Evolutionary conservation across 2,797 vertebrate species (phyloP).

Genomic region (Cynopterus sphinx): DNA sequence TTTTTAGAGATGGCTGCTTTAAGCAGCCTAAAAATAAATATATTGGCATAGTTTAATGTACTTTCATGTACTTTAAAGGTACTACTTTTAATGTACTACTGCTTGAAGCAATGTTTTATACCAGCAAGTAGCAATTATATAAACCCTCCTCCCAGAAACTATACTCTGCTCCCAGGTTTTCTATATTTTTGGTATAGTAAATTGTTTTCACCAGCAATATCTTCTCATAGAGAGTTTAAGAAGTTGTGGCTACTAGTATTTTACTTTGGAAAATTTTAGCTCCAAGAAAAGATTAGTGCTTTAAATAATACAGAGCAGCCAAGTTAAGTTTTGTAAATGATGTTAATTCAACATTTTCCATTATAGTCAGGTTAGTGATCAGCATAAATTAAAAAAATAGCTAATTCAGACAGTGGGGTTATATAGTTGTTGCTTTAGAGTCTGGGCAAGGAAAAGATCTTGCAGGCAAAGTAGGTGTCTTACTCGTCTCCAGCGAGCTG

Average conservation of each 20-base stretch:
- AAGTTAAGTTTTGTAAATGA: neutral
- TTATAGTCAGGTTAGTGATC: neutral
- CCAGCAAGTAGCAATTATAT: neutral
- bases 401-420: neutral
- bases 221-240: neutral
- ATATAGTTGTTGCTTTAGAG: neutral
- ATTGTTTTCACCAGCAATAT: neutral
- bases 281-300: constrained; percentile 3
- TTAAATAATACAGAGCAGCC: constrained; percentile 15
- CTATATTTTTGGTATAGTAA: neutral
- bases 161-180: neutral
- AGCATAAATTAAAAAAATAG: neutral
- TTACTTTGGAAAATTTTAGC: constrained; percentile 12
- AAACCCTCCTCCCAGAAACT: neutral
- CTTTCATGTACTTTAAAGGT: neutral
- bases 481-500: neutral
- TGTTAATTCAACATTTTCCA: neutral
- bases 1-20: neutral
- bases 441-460: neutral
- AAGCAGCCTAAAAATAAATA: neutral
- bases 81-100: neutral
- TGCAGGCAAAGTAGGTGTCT: neutral
- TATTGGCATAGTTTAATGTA: neutral
- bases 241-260: constrained; percentile 3
- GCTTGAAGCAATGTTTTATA: neutral